phyloP scores from a whole-genome alignment of 1,140 invertebrate species.

The Calliphora vicina region DNA sequence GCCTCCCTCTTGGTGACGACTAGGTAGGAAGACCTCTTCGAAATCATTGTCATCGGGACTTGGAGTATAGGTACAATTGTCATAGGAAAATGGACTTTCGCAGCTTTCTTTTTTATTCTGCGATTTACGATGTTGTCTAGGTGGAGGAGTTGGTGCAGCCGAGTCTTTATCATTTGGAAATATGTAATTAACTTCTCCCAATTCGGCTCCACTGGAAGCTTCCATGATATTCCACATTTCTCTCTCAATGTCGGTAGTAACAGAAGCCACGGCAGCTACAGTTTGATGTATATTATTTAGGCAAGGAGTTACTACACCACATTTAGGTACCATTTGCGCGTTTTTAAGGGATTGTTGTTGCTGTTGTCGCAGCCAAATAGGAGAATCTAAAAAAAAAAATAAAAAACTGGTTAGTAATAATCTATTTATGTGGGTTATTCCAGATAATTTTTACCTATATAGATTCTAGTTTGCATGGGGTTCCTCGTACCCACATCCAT shows the following conservation, averaged over 20 bases:
- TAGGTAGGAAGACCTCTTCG: conserved; percentile 57
- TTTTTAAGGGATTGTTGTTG: conserved; percentile 59
- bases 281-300: conserved; percentile 62
- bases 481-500: conserved; percentile 50
- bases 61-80: conserved; percentile 56
- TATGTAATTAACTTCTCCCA: conserved; percentile 56
- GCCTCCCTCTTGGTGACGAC: conserved; percentile 21
- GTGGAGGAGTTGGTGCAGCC: conserved; percentile 24
- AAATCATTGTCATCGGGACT: conserved; percentile 51
- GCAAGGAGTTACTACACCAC: conserved; percentile 54
- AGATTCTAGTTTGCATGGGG: conserved; percentile 59
- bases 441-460: conserved; percentile 53
- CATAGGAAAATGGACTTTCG: conserved; percentile 52
- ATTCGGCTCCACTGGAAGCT: conserved; percentile 57
- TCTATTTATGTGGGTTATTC: too few species aligned
- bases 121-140: conserved; percentile 5
- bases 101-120: conserved; percentile 22
- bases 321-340: conserved; percentile 51
- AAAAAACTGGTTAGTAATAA: too few species aligned
- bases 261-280: conserved; percentile 59
- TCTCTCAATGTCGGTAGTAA: conserved; percentile 58
- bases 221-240: conserved; percentile 65
- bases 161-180: conserved; percentile 48
- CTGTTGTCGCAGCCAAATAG: conserved; percentile 56
- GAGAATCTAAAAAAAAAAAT: conserved; percentile 49